Evolutionary conservation across 2,797 vertebrate genomes (phyloP).

Genomic region (Melanotaenia boesemani): DNA sequence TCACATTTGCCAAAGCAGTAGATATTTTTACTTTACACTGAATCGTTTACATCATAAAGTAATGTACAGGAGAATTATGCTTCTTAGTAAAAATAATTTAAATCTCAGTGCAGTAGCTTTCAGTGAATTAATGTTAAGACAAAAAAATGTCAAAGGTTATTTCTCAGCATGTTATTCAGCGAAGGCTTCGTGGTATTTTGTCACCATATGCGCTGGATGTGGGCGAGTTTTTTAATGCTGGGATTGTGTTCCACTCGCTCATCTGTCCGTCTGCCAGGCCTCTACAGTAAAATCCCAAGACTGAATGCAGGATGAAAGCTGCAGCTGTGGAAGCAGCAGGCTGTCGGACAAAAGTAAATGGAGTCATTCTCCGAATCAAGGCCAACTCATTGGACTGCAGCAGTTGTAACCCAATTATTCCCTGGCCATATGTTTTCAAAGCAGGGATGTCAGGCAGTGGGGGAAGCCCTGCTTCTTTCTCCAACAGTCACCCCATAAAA

Average conservation of each 20-base stretch:
- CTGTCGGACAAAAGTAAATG: slow-evolving; percentile 68
- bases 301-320: slow-evolving; percentile 59
- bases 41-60: neutral
- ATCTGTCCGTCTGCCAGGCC: slow-evolving; percentile 51
- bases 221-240: slow-evolving; percentile 23
- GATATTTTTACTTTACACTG: neutral
- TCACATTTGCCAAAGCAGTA: too few species aligned
- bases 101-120: too few species aligned
- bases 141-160: neutral
- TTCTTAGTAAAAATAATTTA: neutral
- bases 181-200: neutral
- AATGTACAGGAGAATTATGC: neutral
- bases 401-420: slow-evolving; percentile 73
- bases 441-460: slow-evolving; percentile 26
- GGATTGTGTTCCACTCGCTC: slow-evolving; percentile 47
- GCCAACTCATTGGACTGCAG: slow-evolving; percentile 62
- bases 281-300: slow-evolving; percentile 45
- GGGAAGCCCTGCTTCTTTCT: slow-evolving; percentile 58
- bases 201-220: slow-evolving; percentile 20
- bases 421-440: slow-evolving; percentile 70
- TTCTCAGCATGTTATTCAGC: too few species aligned
- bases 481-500: slow-evolving; percentile 52
- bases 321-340: slow-evolving; percentile 66
- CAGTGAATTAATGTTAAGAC: too few species aligned
- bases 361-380: slow-evolving; percentile 68